Evolutionary conservation across 2,113 vertebrate species (phyloP), one percentile per base, ranked within the genome.

Genomic region (Rhinopomastus cyanomelas): DNA sequence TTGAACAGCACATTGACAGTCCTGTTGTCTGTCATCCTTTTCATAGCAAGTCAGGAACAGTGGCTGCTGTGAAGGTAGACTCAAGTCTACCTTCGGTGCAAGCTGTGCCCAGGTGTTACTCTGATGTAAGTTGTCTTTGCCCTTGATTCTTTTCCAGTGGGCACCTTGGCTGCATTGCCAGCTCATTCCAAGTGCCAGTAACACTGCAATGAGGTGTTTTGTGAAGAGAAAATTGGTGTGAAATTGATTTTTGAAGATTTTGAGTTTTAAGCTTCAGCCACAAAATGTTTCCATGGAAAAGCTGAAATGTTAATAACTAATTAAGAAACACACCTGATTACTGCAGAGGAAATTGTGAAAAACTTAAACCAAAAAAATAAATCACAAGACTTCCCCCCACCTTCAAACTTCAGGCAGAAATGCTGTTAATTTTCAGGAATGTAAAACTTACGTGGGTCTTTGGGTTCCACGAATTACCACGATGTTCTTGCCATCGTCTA

Each of bases 1-100:
- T 93, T 96, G 96, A 96, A 86, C 95, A 94, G 76, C 81, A 75
- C 93, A 89, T 96, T 95, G 95, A 92, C 96, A 95, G 67, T 93
- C 87, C 91, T 83, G 69, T 93, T 97, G 92, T 96, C 96, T 95
- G 82, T 97, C 92, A 96, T 95, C 69, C 77, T 88, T 44, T 88
- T 93, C 57, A 89, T 71, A 96, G 71, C 55, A 78, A 92, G 77
- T 61, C 89, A 86, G 85, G 74, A 92, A 61, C 42, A 83, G 76
- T 91, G 75, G 88, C 77, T 87, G 87, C 91, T 90, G 68, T 66
- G 67, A 72, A n/a, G n/a, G n/a, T n/a, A n/a, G 87, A 75, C 60
- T 81, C 71, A 71, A 51, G 39, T 85, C 78, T 90, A 36, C 48
- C 37, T 75, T 76, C 44, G 52, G 17, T 67, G 65, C 42, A 49